Evolutionary conservation across 2,113 vertebrate genomes (phyloP).

Genomic region (Aphyosemion australe): DNA sequence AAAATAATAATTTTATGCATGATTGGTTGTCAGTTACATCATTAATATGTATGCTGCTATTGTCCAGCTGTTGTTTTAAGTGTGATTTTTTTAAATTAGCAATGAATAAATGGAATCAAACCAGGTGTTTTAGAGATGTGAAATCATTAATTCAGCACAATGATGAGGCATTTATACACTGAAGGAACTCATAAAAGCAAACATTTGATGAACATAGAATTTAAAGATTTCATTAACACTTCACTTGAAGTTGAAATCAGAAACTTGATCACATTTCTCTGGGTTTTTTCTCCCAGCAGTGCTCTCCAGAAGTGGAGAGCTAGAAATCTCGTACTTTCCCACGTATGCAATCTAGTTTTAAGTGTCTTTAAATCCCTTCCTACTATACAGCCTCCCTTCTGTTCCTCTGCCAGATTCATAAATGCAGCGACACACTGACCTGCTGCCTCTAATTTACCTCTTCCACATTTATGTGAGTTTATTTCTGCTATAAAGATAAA

Average conservation of each 20-base stretch:
- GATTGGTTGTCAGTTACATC: too few relatives aligned
- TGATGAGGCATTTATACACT: background rate
- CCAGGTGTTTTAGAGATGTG: too few relatives aligned
- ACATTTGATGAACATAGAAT: background rate
- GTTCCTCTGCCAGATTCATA: conserved; percentile 63
- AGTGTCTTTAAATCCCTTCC: conserved; percentile 53
- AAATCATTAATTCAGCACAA: too few relatives aligned
- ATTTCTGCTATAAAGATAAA: conserved; percentile 37
- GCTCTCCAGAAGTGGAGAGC: conserved; percentile 46
- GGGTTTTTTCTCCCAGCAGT: conserved; percentile 20
- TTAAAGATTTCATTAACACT: background rate
- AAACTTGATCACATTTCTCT: conserved; percentile 30
- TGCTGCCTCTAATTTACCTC: conserved; percentile 26
- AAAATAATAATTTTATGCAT: too few relatives aligned
- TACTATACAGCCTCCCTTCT: conserved; percentile 48
- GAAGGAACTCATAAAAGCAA: background rate
- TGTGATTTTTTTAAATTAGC: too few relatives aligned
- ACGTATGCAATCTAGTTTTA: conserved; percentile 43
- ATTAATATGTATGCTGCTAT: too few relatives aligned
- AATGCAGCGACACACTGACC: conserved; percentile 42
- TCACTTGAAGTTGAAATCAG: conserved; percentile 12
- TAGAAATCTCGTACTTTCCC: conserved; percentile 55
- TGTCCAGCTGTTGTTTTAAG: too few relatives aligned
- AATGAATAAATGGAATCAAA: too few relatives aligned
- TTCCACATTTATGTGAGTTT: conserved; percentile 39